phyloP scores from a whole-genome alignment of 2,113 vertebrate species.

The Gopherus evgoodei region DNA sequence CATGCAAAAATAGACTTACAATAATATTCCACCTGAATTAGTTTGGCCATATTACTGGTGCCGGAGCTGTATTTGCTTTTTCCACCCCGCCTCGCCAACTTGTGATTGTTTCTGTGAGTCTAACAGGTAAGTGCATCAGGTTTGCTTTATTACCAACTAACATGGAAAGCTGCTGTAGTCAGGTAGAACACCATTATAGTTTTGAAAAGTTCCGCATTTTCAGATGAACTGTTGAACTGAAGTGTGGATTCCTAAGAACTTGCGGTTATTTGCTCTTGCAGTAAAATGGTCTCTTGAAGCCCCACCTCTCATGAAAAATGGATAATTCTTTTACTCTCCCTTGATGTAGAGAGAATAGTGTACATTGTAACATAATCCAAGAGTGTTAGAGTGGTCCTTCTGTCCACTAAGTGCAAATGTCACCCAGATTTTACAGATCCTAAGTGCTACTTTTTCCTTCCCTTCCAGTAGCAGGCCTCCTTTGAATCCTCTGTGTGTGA shows the following conservation, averaged over 20 bases:
- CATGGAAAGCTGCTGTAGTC: neutral
- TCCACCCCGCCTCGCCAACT: neutral
- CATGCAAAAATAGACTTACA: slow-evolving; percentile 61
- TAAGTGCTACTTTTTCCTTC: slow-evolving; percentile 9
- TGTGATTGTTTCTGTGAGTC: slow-evolving; percentile 29
- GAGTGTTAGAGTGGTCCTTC: slow-evolving; percentile 21
- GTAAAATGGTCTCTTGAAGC: slow-evolving; percentile 29
- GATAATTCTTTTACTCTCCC: slow-evolving; percentile 13
- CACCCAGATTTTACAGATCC: neutral
- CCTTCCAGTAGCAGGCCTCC: neutral
- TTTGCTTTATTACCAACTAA: neutral
- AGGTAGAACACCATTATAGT: neutral
- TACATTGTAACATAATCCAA: slow-evolving; percentile 29
- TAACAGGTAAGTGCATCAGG: neutral
- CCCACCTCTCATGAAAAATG: slow-evolving; percentile 32
- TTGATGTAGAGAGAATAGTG: neutral
- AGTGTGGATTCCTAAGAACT: slow-evolving; percentile 31
- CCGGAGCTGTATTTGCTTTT: slow-evolving; percentile 36
- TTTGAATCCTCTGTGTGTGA: neutral
- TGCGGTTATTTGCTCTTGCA: slow-evolving; percentile 16
- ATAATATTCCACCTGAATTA: slow-evolving; percentile 52
- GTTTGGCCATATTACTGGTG: slow-evolving; percentile 30
- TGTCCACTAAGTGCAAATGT: neutral
- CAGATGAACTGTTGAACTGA: slow-evolving; percentile 45
- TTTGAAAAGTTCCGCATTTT: slow-evolving; percentile 43